phyloP scores from a whole-genome alignment of 2,888 invertebrate species.

The Choreutis nemorana region DNA sequence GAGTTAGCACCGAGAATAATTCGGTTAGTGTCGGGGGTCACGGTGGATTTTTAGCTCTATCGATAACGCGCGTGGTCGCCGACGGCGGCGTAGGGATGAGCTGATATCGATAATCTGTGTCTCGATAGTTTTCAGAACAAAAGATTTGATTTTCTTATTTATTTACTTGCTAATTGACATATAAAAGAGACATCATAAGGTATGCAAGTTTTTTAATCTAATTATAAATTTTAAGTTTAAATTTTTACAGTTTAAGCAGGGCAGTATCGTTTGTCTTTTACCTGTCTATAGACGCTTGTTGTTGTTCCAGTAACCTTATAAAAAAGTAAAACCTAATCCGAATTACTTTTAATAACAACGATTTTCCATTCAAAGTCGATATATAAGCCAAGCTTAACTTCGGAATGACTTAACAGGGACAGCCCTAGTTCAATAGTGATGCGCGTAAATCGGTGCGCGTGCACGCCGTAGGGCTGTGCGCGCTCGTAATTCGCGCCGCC shows the following conservation, averaged over 20 bases:
- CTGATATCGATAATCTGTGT: slow-evolving; percentile 9
- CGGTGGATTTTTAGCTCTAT: slow-evolving; percentile 53
- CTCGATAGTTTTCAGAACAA: neutral
- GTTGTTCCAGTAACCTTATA: too few species aligned
- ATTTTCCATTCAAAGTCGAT: too few species aligned
- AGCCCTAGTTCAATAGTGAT: slow-evolving; percentile 32
- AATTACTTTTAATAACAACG: too few species aligned
- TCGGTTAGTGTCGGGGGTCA: slow-evolving; percentile 53
- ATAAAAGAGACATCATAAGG: too few species aligned
- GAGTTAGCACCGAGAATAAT: slow-evolving; percentile 44
- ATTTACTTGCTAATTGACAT: neutral
- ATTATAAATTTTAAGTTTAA: too few species aligned
- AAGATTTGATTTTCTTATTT: neutral
- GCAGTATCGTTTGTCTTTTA: too few species aligned
- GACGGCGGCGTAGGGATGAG: slow-evolving; percentile 35
- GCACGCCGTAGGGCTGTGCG: slow-evolving; percentile 49
- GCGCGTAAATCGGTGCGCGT: slow-evolving; percentile 64
- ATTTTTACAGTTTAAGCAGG: too few species aligned
- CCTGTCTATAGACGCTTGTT: too few species aligned
- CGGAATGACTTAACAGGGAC: too few species aligned
- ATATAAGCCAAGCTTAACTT: too few species aligned
- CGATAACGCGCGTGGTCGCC: slow-evolving; percentile 60
- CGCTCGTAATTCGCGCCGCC: slow-evolving; percentile 54
- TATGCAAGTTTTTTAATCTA: too few species aligned
- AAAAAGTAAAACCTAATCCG: too few species aligned